Evolutionary conservation across 2,113 vertebrate genomes (phyloP).

Genomic region (Pimephales promelas): DNA sequence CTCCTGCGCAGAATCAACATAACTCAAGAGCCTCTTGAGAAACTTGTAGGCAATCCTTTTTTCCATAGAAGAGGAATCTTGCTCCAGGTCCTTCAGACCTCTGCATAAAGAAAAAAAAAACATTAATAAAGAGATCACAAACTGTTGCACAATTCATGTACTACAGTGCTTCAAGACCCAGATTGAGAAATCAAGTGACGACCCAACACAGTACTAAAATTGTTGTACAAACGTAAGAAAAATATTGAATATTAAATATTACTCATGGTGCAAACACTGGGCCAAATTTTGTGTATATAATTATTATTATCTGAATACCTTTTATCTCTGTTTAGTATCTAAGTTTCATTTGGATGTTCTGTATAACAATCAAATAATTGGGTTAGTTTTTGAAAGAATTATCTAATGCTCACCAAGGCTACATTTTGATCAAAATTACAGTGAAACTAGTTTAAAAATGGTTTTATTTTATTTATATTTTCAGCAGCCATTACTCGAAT

Average conservation of each 20-base stretch:
- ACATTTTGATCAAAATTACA: background rate
- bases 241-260: background rate
- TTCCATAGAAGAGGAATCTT: conserved; percentile 94
- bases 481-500: background rate
- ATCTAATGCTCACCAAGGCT: background rate
- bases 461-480: no score
- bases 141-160: background rate
- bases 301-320: background rate
- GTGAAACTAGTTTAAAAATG: background rate
- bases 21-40: conserved; percentile 91
- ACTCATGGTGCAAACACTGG: background rate
- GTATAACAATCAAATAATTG: background rate
- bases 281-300: background rate
- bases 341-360: background rate
- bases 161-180: background rate
- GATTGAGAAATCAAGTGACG: background rate
- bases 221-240: background rate
- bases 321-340: background rate
- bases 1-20: conserved; percentile 94
- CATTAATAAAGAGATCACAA: background rate
- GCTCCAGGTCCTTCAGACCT: conserved; percentile 85
- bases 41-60: conserved; percentile 94
- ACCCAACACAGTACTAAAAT: background rate
- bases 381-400: background rate
- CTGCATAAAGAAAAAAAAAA: conserved; percentile 65